A percentile compares a stretch with the other conserved stretches of the same genome.
Conservation (phyloP, 64 coral and sea anemone genomes). For the Orbicella faveolata region DNA sequence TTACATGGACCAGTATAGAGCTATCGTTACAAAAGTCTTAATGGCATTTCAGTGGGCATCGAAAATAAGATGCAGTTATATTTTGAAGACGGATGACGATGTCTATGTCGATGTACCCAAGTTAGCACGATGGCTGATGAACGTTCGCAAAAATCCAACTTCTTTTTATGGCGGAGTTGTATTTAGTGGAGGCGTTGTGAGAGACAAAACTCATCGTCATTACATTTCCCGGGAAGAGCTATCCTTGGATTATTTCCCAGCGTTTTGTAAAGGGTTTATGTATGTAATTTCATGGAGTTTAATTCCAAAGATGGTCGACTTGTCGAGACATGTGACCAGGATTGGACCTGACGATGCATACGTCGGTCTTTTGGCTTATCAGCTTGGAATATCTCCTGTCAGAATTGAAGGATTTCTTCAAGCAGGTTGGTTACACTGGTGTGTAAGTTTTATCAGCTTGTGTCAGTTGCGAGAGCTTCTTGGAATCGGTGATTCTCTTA, state of each 20-base stretch:
- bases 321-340: slow-evolving; percentile 48
- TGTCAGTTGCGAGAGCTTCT: slow-evolving; percentile 76
- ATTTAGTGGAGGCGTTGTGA: slow-evolving; percentile 47
- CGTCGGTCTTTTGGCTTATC: slow-evolving; percentile 60
- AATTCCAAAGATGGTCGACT: slow-evolving; percentile 63
- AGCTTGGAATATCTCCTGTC: slow-evolving; percentile 63
- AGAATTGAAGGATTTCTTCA: slow-evolving; percentile 62
- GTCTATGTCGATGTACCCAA: slow-evolving; percentile 75
- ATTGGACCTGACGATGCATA: slow-evolving; percentile 94
- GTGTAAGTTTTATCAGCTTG: slow-evolving; percentile 53
- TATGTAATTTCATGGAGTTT: slow-evolving; percentile 69
- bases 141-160: neutral
- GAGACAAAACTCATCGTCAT: slow-evolving; percentile 62
- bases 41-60: slow-evolving; percentile 73
- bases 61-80: slow-evolving; percentile 31
- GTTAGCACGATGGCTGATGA: slow-evolving; percentile 61
- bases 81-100: slow-evolving; percentile 82
- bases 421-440: slow-evolving; percentile 1
- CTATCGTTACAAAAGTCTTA: slow-evolving; percentile 71
- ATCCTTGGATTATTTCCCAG: slow-evolving; percentile 47
- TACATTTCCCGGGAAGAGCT: slow-evolving; percentile 55
- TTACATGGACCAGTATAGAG: slow-evolving; percentile 65
- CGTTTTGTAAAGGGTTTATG: slow-evolving; percentile 80
- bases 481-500: slow-evolving; percentile 79
- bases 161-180: slow-evolving; percentile 71